These are phyloP conservation scores for Galaxias olidus DNA, from an alignment of 2,797 vertebrate species.

Conservation along the genomic window DNA sequence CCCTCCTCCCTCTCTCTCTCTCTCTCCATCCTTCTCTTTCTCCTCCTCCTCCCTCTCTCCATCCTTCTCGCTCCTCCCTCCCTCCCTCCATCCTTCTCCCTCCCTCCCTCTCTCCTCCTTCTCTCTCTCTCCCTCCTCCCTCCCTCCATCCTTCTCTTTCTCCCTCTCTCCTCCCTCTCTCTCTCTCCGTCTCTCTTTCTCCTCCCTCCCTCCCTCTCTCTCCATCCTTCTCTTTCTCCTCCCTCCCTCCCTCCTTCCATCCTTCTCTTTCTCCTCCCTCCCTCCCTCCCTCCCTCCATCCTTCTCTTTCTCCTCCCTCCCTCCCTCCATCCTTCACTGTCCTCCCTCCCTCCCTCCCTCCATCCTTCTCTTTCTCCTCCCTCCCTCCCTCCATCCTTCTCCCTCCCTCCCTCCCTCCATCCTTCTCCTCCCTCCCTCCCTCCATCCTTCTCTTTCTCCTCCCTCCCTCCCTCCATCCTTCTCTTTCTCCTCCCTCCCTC, in stretches of 20 bases:
- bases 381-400: too few species aligned
- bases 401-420: slow-evolving; percentile 14
- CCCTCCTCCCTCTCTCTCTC: too few species aligned
- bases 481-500: slow-evolving; percentile 3
- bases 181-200: slow-evolving; percentile 23
- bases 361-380: slow-evolving; percentile 2
- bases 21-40: slow-evolving; percentile 9
- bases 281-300: background rate
- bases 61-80: background rate
- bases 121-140: too few species aligned
- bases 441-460: background rate
- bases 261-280: background rate
- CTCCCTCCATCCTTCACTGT: background rate
- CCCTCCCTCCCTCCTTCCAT: background rate
- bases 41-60: slow-evolving; percentile 30
- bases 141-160: too few species aligned
- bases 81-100: background rate
- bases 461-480: background rate
- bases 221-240: slow-evolving; percentile 4
- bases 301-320: too few species aligned
- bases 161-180: slow-evolving; percentile 19
- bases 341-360: background rate
- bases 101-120: slow-evolving; percentile 5
- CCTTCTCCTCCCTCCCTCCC: slow-evolving; percentile 27
- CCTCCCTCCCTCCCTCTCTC: too few species aligned